These are phyloP conservation scores for Ornithoptera priamus DNA, from an alignment of 2,888 invertebrate species.

Conservation along the genomic window DNA sequence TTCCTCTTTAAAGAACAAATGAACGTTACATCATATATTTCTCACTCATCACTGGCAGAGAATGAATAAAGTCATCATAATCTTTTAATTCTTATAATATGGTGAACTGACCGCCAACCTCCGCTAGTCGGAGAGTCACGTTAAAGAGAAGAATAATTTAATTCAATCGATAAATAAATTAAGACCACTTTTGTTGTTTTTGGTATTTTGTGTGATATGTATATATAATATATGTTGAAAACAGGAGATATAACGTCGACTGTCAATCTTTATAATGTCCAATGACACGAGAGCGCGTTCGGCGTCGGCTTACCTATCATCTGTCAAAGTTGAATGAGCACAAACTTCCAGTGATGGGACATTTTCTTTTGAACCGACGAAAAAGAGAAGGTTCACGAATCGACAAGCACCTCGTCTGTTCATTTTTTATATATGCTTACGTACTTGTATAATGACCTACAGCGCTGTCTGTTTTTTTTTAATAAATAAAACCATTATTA, in stretches of 20 bases:
- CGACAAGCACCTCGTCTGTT: neutral
- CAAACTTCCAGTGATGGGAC: slow-evolving; percentile 2
- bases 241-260: neutral
- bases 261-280: slow-evolving; percentile 7
- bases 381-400: slow-evolving; percentile 6
- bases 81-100: too few species aligned
- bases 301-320: slow-evolving; percentile 15
- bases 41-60: too few species aligned
- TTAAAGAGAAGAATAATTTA: too few species aligned
- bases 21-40: too few species aligned
- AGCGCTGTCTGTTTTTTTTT: neutral
- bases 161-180: too few species aligned
- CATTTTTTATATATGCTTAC: neutral
- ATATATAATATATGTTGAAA: neutral
- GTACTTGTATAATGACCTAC: neutral
- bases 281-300: slow-evolving; percentile 15
- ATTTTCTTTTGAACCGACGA: slow-evolving; percentile 15
- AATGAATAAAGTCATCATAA: too few species aligned
- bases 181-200: too few species aligned
- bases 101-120: too few species aligned
- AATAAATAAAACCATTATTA: neutral
- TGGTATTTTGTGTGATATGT: neutral
- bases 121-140: too few species aligned
- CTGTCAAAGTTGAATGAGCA: slow-evolving; percentile 28
- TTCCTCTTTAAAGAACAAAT: too few species aligned